Conservation (phyloP, 2,113 vertebrate species). For the Zosterops lateralis region DNA sequence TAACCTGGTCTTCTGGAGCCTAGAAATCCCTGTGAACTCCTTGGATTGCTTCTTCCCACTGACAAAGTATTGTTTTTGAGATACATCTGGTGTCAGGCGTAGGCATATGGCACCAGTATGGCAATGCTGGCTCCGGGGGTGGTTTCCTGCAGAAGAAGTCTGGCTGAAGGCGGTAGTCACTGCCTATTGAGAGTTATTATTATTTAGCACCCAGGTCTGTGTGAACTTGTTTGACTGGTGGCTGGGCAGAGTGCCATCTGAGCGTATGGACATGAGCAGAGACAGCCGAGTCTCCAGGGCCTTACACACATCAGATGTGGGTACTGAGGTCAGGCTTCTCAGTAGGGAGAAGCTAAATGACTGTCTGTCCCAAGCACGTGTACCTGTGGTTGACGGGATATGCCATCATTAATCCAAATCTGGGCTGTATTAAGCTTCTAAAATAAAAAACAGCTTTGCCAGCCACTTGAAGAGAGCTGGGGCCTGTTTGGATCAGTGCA, state of each 20-base stretch:
- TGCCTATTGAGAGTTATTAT: conserved; percentile 41
- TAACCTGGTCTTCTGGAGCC: conserved; percentile 16
- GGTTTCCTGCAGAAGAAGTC: conserved; percentile 55
- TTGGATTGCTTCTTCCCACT: conserved; percentile 42
- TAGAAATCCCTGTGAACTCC: conserved; percentile 62
- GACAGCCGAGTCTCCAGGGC: conserved; percentile 26
- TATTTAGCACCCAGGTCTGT: conserved; percentile 56
- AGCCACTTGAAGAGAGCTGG: conserved; percentile 45
- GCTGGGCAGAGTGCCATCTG: conserved; percentile 46
- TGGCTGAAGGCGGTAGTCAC: conserved; percentile 34
- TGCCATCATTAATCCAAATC: conserved; percentile 49
- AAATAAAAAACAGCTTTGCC: conserved; percentile 73
- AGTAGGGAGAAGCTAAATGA: conserved; percentile 52
- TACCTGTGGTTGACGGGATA: conserved; percentile 71
- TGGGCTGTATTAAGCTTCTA: conserved; percentile 66
- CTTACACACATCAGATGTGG: conserved; percentile 59
- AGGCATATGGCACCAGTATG: conserved; percentile 73
- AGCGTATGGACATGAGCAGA: not conserved
- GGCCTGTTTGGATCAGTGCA: not conserved
- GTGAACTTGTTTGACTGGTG: conserved; percentile 52
- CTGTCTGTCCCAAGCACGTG: conserved; percentile 54
- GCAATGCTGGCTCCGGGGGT: conserved; percentile 25
- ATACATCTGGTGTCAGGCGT: conserved; percentile 63
- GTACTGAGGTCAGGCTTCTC: conserved; percentile 33
- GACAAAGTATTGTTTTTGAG: conserved; percentile 56